These are phyloP conservation scores for Palythoa grandis DNA, from an alignment of 92 coral and sea anemone genomes.

Conservation along the genomic window DNA sequence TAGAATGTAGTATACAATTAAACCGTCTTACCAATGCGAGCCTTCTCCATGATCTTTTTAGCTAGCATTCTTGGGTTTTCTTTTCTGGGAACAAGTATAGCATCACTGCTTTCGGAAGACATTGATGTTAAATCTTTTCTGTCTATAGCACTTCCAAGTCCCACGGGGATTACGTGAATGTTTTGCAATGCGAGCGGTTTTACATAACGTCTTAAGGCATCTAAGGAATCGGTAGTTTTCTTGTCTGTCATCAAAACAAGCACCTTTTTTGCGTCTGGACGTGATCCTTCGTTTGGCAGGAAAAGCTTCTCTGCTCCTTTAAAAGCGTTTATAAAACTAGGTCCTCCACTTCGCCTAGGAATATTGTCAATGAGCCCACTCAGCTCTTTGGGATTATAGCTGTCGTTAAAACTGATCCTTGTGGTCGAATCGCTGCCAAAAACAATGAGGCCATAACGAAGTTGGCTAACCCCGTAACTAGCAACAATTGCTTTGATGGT, in stretches of 20 bases:
- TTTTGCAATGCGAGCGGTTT: constrained; percentile 65
- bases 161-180: constrained; percentile 68
- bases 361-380: constrained; percentile 16
- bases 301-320: constrained; percentile 50
- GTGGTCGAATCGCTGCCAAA: constrained; percentile 52
- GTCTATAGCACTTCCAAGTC: constrained; percentile 64
- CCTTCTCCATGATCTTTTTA: constrained; percentile 35
- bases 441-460: constrained; percentile 53
- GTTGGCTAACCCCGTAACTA: constrained; percentile 47
- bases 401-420: constrained; percentile 25
- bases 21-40: constrained; percentile 25
- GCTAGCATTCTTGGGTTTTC: constrained; percentile 37
- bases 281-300: constrained; percentile 44
- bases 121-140: constrained; percentile 58
- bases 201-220: constrained; percentile 60
- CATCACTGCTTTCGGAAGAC: constrained; percentile 66
- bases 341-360: constrained; percentile 46
- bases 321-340: constrained; percentile 41
- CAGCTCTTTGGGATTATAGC: constrained; percentile 33
- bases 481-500: constrained; percentile 53
- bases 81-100: constrained; percentile 40
- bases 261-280: constrained; percentile 47
- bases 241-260: constrained; percentile 54
- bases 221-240: constrained; percentile 46
- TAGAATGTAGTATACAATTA: neutral